phyloP scores from a whole-genome alignment of 2,113 vertebrate species.

The Carlito syrichta region DNA sequence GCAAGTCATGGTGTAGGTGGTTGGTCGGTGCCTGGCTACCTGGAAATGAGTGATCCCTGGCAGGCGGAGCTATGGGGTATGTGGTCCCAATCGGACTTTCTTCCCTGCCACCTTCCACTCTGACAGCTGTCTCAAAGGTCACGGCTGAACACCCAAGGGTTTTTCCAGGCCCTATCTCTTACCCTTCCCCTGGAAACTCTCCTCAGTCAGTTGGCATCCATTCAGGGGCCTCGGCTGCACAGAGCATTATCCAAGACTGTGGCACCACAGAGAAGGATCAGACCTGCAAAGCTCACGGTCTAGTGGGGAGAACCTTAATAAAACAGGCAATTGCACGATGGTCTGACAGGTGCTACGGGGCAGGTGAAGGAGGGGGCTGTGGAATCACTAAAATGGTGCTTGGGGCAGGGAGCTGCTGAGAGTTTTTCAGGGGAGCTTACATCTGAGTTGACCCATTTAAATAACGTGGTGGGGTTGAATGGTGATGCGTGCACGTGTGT shows the following conservation, averaged over 20 bases:
- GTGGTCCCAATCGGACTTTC: neutral
- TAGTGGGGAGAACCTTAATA: neutral
- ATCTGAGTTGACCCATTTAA: neutral
- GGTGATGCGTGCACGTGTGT: neutral
- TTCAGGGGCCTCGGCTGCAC: neutral
- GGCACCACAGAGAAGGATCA: neutral
- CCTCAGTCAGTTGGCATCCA: neutral
- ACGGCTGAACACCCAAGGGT: neutral
- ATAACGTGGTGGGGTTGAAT: neutral
- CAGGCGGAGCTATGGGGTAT: neutral
- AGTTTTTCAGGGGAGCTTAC: neutral
- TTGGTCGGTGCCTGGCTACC: neutral
- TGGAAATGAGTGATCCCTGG: neutral
- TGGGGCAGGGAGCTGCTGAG: neutral
- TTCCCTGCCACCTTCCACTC: neutral
- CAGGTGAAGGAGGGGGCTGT: neutral
- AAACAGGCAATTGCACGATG: neutral
- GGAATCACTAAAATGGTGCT: neutral
- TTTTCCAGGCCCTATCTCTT: neutral
- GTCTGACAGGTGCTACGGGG: neutral
- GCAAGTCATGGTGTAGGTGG: neutral
- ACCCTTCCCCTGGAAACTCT: neutral
- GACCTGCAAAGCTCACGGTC: neutral
- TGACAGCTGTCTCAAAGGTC: neutral
- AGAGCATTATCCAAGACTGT: fast-evolving